Base-by-base conservation (phyloP, 92 coral and sea anemone species). In the Desmophyllum pertusum region DNA sequence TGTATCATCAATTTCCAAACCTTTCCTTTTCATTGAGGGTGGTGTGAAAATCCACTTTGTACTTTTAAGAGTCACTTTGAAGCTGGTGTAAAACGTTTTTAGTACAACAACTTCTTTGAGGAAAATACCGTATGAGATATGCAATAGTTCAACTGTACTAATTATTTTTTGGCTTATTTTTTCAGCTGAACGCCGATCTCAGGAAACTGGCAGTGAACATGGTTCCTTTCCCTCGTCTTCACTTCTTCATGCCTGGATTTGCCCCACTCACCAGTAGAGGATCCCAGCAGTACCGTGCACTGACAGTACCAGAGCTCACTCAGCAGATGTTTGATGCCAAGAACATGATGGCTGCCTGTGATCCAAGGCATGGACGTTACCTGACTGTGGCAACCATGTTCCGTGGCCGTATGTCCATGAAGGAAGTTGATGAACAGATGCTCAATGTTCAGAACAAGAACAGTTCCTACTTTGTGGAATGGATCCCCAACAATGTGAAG, bases 271-370 rank as follows among this genome's bases (percentile, higher is more conserved):
- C 98, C 88, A 94, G 98, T 91, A 93, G 98, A 88, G 98, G 98
- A 46, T 94, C 98, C 84, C 94, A 92, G 89, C 98, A 94, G 78
- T 94, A 94, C 93, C 95, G 93, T 65, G 95, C 98, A 50, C 94
- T 94, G 43, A 94, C 98, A 75, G 98, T 94, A 30, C 95, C 98
- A 66, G 98, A 94, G 79, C 93, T 94, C 51, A 94, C 98, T 76
- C 95, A 94, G 81, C 98, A 94, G 84, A 94, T 94, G 98, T 94
- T 94, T 86, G 98, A 94, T 77, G 93, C 98, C 93, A 94, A 94
- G 92, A 94, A 94, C 98, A 94, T 94, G 98, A 94, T 94, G 98
- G 98, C 98, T 75, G 98, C 98, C 36, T 94, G 95, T 87, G 98
- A 94, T 79, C 98, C 98, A 65, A 91, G 98, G 50, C 98, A 92